Conservation (phyloP, 2,888 invertebrate genomes). For the Hanleya hanleyi region DNA sequence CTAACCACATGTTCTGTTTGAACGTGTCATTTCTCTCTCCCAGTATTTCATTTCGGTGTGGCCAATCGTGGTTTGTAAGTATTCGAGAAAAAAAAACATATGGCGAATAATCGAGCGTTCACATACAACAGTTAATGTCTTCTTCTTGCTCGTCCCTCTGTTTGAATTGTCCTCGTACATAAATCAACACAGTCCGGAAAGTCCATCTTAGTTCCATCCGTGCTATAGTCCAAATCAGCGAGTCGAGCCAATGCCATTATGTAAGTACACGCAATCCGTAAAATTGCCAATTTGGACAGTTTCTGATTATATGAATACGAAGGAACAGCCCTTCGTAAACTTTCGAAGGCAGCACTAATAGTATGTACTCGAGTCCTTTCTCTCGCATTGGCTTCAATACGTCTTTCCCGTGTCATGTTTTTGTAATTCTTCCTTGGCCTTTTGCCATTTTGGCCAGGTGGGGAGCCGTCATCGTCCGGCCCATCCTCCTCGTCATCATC, state of each 20-base stretch:
- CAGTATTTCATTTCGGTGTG: not conserved
- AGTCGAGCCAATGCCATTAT: constrained; percentile 89
- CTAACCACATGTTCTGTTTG: not conserved
- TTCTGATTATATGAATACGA: constrained; percentile 95
- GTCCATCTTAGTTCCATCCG: constrained; percentile 78
- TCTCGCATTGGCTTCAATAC: constrained; percentile 95
- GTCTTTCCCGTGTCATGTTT: constrained; percentile 93
- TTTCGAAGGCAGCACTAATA: constrained; percentile 96
- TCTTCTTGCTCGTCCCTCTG: constrained; percentile 90
- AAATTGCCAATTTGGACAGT: constrained; percentile 91
- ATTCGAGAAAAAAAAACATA: not conserved
- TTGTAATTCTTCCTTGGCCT: constrained; percentile 83
- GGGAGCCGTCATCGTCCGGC: not conserved
- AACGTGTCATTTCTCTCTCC: not conserved
- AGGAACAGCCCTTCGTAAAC: constrained; percentile 87
- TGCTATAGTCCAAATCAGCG: constrained; percentile 81
- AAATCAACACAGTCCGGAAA: constrained; percentile 86
- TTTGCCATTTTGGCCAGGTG: constrained; percentile 35
- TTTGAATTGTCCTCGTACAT: constrained; percentile 93
- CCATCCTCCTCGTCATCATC: constrained; percentile 17
- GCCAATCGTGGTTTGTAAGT: not conserved
- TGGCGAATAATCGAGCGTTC: not conserved
- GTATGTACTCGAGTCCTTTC: constrained; percentile 95
- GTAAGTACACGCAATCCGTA: constrained; percentile 94
- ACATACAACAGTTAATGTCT: constrained; percentile 65